Percentiles rank a stretch among this genome's conserved stretches.
phyloP scores from a whole-genome alignment of 2,113 vertebrate genomes.

The Dendropsophus ebraccatus region DNA sequence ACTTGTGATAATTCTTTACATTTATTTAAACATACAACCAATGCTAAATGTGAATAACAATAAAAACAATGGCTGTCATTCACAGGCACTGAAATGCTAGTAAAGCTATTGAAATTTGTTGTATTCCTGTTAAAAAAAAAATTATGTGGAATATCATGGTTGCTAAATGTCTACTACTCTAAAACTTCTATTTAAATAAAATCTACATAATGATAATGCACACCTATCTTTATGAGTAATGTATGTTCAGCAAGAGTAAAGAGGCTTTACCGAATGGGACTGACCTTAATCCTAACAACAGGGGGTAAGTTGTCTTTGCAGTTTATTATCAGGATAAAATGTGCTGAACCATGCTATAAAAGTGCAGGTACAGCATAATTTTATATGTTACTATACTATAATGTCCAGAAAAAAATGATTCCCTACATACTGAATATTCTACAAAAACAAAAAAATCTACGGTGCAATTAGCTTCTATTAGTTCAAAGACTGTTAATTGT shows the following conservation, averaged over 20 bases:
- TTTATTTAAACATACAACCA: too few species aligned
- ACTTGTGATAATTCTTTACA: background rate
- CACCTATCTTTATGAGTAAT: background rate
- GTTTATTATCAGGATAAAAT: conserved; percentile 51
- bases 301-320: conserved; percentile 1
- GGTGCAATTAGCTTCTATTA: background rate
- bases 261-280: conserved; percentile 6
- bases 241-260: background rate
- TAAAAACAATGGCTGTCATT: background rate
- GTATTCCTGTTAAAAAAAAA: conserved; percentile 12
- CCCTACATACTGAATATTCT: background rate
- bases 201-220: background rate
- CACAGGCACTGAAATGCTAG: conserved; percentile 16
- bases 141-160: background rate
- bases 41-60: too few species aligned
- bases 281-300: conserved; percentile 46
- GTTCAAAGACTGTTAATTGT: background rate
- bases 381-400: background rate
- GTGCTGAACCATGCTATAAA: conserved; percentile 50
- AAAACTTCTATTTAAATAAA: conserved; percentile 11
- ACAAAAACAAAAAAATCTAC: background rate
- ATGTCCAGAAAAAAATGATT: background rate
- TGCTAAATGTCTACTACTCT: background rate
- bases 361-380: conserved; percentile 10
- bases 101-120: conserved; percentile 33